A percentile compares a stretch with the other conserved stretches of the same genome.
Conservation (phyloP, 2,113 vertebrate species). For the Hippocampus comes region DNA sequence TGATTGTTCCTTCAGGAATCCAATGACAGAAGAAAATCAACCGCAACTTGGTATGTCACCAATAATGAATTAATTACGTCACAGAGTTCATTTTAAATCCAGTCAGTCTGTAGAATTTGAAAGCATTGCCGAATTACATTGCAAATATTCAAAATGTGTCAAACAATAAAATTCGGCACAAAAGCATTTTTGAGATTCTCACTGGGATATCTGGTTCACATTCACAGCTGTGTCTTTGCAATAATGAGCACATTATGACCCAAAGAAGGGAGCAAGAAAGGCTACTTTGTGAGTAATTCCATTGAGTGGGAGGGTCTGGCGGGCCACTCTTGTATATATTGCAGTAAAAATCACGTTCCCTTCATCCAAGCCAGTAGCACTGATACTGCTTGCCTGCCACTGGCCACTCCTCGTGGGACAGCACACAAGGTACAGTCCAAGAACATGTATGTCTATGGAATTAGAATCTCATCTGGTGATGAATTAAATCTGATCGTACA, state of each 20-base stretch:
- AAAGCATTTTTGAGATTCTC: conserved; percentile 53
- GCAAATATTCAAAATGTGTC: background rate
- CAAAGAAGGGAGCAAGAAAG: conserved; percentile 63
- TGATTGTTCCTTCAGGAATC: background rate
- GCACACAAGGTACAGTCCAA: conserved; percentile 59
- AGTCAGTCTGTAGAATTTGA: background rate
- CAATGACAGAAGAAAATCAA: background rate
- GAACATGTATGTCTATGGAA: conserved; percentile 22
- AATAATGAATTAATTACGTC: background rate
- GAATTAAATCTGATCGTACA: background rate
- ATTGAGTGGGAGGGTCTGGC: conserved; percentile 71
- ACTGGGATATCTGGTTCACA: conserved; percentile 44
- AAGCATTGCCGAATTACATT: background rate
- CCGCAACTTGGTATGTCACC: background rate
- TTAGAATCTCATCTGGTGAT: background rate
- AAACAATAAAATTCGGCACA: conserved; percentile 34
- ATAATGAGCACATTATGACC: conserved; percentile 71
- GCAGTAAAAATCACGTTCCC: conserved; percentile 53
- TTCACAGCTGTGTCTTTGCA: conserved; percentile 41
- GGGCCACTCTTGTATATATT: conserved; percentile 63
- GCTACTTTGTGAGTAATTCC: conserved; percentile 69
- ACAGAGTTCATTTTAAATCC: background rate
- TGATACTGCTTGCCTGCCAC: conserved; percentile 32
- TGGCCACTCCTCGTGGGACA: conserved; percentile 23
- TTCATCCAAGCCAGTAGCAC: conserved; percentile 48